A percentile compares a stretch with the other conserved stretches of the same genome.
Conservation (phyloP, 2,797 vertebrate genomes). For the Uromys caudimaculatus region DNA sequence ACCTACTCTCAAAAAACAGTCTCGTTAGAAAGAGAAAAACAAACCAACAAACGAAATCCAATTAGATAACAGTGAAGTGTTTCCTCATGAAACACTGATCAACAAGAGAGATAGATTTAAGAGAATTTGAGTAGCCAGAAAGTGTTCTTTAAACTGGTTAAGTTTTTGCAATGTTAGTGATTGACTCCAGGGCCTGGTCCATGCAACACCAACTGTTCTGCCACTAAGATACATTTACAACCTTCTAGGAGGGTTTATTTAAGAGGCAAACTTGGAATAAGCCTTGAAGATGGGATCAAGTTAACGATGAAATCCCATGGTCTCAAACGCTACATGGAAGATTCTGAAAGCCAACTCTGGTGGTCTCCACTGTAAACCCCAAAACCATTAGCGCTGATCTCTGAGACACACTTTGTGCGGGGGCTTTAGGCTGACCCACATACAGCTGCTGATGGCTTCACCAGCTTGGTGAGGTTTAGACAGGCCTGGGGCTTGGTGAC, state of each 20-base stretch:
- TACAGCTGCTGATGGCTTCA: not conserved
- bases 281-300: not conserved
- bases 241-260: not conserved
- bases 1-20: not conserved
- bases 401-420: not conserved
- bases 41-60: not conserved
- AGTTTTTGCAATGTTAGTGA: not conserved
- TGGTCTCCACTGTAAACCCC: not conserved
- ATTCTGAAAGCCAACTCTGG: not conserved
- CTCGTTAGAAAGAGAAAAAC: not conserved
- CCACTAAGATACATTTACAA: not conserved
- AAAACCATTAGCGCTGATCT: not conserved
- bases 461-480: constrained; percentile 28
- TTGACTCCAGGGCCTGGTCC: not conserved
- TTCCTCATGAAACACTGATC: not conserved
- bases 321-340: not conserved
- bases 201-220: not conserved
- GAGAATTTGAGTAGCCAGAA: not conserved
- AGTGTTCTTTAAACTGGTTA: not conserved
- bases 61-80: not conserved
- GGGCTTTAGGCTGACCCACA: not conserved
- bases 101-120: constrained; percentile 25
- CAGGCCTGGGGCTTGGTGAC: not conserved
- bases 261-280: constrained; percentile 35
- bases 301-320: not conserved